Evolutionary conservation across 2,888 invertebrate species (phyloP).

Genomic region (Abscondita cerata): DNA sequence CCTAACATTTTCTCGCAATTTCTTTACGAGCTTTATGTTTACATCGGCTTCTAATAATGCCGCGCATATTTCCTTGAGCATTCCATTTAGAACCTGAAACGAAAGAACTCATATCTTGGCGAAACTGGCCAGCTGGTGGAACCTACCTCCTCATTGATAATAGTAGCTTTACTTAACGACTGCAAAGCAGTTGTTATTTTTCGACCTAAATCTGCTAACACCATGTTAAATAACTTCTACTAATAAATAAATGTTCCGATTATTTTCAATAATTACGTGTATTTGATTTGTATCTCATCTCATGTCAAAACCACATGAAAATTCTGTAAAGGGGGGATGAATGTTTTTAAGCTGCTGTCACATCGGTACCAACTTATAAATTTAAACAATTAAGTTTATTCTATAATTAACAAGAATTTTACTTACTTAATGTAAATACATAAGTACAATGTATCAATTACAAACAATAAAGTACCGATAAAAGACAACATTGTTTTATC

Average conservation of each 20-base stretch:
- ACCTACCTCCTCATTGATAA: slow-evolving; percentile 95
- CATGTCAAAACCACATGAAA: too few species aligned
- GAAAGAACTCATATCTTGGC: not conserved
- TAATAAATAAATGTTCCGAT: not conserved
- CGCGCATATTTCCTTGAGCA: slow-evolving; percentile 98
- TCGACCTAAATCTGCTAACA: slow-evolving; percentile 99
- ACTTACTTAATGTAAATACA: too few species aligned
- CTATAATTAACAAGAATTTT: too few species aligned
- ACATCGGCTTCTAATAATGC: slow-evolving; percentile 97
- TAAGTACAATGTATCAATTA: too few species aligned
- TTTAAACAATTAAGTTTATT: too few species aligned
- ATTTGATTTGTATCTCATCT: too few species aligned
- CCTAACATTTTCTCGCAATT: slow-evolving; percentile 95
- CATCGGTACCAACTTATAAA: too few species aligned
- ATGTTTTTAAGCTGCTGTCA: too few species aligned
- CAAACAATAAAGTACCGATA: too few species aligned
- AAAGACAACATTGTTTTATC: too few species aligned
- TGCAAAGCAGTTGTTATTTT: slow-evolving; percentile 98
- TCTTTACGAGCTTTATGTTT: slow-evolving; percentile 94
- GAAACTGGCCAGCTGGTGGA: slow-evolving; percentile 5
- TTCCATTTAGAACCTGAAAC: slow-evolving; percentile 93
- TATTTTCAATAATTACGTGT: too few species aligned
- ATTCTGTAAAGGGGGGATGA: too few species aligned
- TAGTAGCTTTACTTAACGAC: slow-evolving; percentile 96
- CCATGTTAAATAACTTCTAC: slow-evolving; percentile 76